Base-by-base conservation (phyloP, 2,888 invertebrate species). In the Sphaeridia pumilis region DNA sequence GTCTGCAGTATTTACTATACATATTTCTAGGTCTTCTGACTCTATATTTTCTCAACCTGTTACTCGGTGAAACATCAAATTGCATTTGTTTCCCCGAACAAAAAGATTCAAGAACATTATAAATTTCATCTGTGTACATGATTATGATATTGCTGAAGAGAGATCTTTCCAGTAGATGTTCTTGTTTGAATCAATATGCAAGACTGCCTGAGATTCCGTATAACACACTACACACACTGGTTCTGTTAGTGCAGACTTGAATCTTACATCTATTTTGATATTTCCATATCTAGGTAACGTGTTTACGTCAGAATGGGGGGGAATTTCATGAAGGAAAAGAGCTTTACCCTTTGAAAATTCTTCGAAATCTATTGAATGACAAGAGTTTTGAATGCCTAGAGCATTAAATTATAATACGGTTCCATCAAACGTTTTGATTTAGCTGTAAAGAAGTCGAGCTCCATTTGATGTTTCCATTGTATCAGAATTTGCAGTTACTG, bases 161-260 rank as follows among this genome's bases (percentile, higher is more conserved):
- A 48, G 55, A 35, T 58, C 58, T 17, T 43, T 47, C 24, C 34
- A 56, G 21, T 45, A 57, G 1, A 58, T 54, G 17, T 56, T 52
- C 20, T 54, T 49, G 26, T 55, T 22, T 3, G 44, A 52, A 43
- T 58, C 47, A n/a, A 61, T 20, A 5, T 54, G 35, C 42, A 38
- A 24, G 21, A 25, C 35, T 22, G 38, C 57, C 49, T 52, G 55
- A 38, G 55, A 52, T 14, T 61, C 61, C 1, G 52, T 25, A 25
- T 58, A 56, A n/a, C 45, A 45, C 3, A 61, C n/a, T 3, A 58
- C 61, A n/a, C 56, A 55, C 17, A 61, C 3, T 17, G 57, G 48
- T 3, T 49, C 10, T 0, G 51, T 20, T 0, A 46, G 7, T 1
- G 53, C 46, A 1, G 34, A 38, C 14, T 46, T 45, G 17, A 61